These are phyloP conservation scores for Poliocrania exsul DNA, from an alignment of 2,797 vertebrate species.

Conservation along the genomic window DNA sequence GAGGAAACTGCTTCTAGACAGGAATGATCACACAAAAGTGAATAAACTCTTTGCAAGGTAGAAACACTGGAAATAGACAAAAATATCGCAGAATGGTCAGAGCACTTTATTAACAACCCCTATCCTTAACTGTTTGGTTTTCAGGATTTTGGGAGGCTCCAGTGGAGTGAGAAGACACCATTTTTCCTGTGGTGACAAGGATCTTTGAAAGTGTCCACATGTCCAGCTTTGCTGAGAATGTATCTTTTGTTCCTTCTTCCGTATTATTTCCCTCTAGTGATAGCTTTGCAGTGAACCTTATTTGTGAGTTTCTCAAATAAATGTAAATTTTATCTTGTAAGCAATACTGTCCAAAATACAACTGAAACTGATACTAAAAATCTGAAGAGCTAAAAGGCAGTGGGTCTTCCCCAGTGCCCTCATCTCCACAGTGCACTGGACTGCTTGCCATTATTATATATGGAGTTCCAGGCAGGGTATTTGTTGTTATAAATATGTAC, in stretches of 20 bases:
- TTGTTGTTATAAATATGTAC: constrained; percentile 32
- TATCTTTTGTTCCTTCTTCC: constrained; percentile 42
- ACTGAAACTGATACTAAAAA: constrained; percentile 14
- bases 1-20: background rate
- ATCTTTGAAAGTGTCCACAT: constrained; percentile 8
- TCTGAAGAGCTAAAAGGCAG: background rate
- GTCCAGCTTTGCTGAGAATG: constrained; percentile 34
- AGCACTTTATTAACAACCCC: background rate
- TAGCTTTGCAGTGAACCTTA: constrained; percentile 30
- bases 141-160: background rate
- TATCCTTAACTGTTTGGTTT: background rate
- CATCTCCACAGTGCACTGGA: background rate
- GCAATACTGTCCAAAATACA: constrained; percentile 34
- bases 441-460: constrained; percentile 26
- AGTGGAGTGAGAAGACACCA: background rate
- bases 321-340: constrained; percentile 56
- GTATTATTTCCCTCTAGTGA: constrained; percentile 65
- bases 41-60: background rate
- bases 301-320: constrained; percentile 38
- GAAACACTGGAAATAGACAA: background rate
- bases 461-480: background rate
- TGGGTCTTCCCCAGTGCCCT: background rate
- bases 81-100: background rate
- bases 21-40: background rate
- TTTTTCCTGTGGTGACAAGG: constrained; percentile 1